Conservation (phyloP, 2,888 invertebrate species). For the Pomacea canaliculata region DNA sequence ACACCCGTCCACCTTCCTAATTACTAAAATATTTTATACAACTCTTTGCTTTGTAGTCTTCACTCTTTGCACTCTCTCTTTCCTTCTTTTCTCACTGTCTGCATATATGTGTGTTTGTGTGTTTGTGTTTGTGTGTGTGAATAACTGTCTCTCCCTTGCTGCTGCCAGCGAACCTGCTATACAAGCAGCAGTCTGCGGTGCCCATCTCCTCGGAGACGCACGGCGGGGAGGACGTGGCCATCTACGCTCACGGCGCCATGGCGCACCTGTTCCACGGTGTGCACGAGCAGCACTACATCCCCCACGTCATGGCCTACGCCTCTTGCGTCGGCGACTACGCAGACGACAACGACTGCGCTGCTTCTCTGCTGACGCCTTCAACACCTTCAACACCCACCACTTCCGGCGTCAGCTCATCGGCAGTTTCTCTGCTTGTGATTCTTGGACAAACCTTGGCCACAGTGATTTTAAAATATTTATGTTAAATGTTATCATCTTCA, state of each 20-base stretch:
- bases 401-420: not conserved
- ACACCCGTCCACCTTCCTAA: not conserved
- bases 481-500: no score
- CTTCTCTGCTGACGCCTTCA: not conserved
- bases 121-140: not conserved
- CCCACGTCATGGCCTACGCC: slow-evolving; percentile 86
- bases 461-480: no score
- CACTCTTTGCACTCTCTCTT: no score
- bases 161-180: slow-evolving; percentile 38
- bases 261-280: slow-evolving; percentile 84
- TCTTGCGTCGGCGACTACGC: slow-evolving; percentile 78
- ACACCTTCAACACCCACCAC: not conserved
- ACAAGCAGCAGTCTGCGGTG: slow-evolving; percentile 40
- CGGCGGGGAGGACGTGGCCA: slow-evolving; percentile 82
- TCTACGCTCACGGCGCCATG: slow-evolving; percentile 79
- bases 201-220: slow-evolving; percentile 63
- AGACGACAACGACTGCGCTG: slow-evolving; percentile 30
- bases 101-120: no score
- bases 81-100: no score
- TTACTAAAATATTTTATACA: not conserved
- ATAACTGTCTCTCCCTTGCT: not conserved
- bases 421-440: no score
- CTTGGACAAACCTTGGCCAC: no score
- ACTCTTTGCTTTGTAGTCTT: no score
- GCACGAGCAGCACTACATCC: slow-evolving; percentile 92